Percentiles rank a stretch among this genome's conserved stretches.
Conservation (phyloP, 2,113 vertebrate genomes). For the Trichechus manatus region DNA sequence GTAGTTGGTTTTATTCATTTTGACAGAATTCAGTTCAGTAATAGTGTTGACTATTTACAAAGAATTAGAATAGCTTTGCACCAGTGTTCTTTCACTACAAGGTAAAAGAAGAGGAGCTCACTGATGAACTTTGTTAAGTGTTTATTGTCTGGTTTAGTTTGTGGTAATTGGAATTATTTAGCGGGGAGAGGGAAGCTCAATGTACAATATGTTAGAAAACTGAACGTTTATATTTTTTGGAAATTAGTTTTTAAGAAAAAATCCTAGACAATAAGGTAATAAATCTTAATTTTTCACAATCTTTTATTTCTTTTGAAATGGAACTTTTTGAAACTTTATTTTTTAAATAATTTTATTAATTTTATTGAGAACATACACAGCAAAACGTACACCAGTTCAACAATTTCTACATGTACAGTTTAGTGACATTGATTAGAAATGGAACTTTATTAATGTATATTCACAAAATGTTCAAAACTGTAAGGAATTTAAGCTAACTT, state of each 20-base stretch:
- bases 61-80: not conserved
- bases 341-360: too few relatives aligned
- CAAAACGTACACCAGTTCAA: too few relatives aligned
- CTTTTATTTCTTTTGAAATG: conserved; percentile 9
- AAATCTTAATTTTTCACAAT: not conserved
- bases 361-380: too few relatives aligned
- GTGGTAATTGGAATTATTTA: not conserved
- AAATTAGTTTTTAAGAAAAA: not conserved
- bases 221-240: too few relatives aligned
- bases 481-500: not conserved
- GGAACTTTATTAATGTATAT: not conserved
- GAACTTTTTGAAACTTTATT: not conserved
- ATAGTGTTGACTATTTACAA: not conserved
- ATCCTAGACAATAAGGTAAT: not conserved
- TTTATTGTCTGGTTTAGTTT: not conserved
- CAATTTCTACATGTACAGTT: too few relatives aligned
- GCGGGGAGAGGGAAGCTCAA: not conserved
- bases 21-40: not conserved
- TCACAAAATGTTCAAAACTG: not conserved
- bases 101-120: conserved; percentile 62
- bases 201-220: not conserved
- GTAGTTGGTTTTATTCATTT: not conserved
- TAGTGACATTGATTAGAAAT: not conserved
- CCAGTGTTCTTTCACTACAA: conserved; percentile 21
- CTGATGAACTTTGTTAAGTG: fast-evolving